Evolutionary conservation across 2,113 vertebrate species (phyloP), one percentile per base, ranked within the genome.

Genomic region (Mesocricetus auratus): DNA sequence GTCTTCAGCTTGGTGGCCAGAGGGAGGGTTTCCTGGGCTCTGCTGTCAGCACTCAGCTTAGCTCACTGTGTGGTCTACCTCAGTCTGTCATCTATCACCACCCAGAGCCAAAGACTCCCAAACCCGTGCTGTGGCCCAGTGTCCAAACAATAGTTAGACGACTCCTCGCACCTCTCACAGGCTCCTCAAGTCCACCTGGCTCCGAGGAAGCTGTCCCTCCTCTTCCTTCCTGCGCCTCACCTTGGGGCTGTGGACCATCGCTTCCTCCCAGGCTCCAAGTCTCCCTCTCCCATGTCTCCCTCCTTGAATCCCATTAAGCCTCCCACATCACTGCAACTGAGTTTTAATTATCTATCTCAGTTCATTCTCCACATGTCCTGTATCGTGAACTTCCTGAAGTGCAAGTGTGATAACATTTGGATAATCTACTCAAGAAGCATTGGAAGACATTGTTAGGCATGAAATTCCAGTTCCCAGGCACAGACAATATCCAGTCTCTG

Each of bases 321-420:
- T 91, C 17, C 42, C 2, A 21, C 86, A 45, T 94, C 56, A 56
- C 68, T 39, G 71, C 64, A n/a, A 47, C 17, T 24, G 45, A 36
- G 79, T 89, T 90, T 89, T 53, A 69, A 58, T 47, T 24, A 22
- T 91, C 71, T 79, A 0, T 74, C 39, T 93, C 69, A 50, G 10
- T 88, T 79, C 33, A 12, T 81, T 92, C 58, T 82, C 89, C 47
- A 73, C 4, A 29, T 3, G 68, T 79, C 24, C 73, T 33, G 83
- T 31, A 75, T 71, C 47, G 58, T 74, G 56, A 91, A 74, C 29
- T 77, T 73, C 58, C 73, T 94, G 77, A 94, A 95, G 60, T 26
- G 53, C 45, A 78, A 12, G 82, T 83, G 39, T 45, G 45, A 82
- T 39, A 71, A 60, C 13, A 19, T 33, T 69, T 69, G 6, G 5